Evolutionary conservation across 2,797 vertebrate genomes (phyloP), one percentile per base, ranked within the genome.

Genomic region (Tinamus major): DNA sequence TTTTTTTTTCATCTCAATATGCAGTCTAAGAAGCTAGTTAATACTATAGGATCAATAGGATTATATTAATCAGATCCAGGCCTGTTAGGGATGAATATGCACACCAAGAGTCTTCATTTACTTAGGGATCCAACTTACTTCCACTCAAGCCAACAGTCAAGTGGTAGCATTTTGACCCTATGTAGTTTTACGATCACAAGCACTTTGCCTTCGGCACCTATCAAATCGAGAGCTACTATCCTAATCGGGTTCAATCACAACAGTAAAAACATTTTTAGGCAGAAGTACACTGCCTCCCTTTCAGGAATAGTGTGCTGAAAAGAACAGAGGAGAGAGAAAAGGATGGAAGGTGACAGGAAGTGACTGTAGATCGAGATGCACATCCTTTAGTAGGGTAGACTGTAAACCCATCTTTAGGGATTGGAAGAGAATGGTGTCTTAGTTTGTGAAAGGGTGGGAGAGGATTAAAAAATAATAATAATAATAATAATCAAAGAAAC

Each of bases 1-100:
- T 44, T 29, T 8, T 4, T 0, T 0, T 10, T 29, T 16, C 29
- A 31, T 55, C 6, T 2, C 13, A 61, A 79, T 44, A 37, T 0
- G 1, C 4, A 62, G 21, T 56, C 79, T 81, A 62, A 74, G 24
- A 89, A 79, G 26, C 58, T 20, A 88, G 27, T n/a, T 24, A 21
- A 49, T 49, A 49, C 21, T 49, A 49, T 24, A 23, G 48, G 48
- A 27, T 64, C 87, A 83, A 82, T n/a, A 69, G 3, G 61, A 42
- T 49, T 23, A 39, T 68, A 79, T 55, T 37, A 77, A 84, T 76
- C 15, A 19, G 19, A 14, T 85, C 56, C 56, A 41, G 58, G 69
- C 67, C 56, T 56, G 41, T 29, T n/a, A 27, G 31, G 62, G 9
- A 78, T 20, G 23, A 27, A 41, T 13, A 21, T 3, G 15, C 37